These are phyloP conservation scores for Chloroceryle amazona DNA, from an alignment of 2,797 vertebrate species.

Conservation along the genomic window DNA sequence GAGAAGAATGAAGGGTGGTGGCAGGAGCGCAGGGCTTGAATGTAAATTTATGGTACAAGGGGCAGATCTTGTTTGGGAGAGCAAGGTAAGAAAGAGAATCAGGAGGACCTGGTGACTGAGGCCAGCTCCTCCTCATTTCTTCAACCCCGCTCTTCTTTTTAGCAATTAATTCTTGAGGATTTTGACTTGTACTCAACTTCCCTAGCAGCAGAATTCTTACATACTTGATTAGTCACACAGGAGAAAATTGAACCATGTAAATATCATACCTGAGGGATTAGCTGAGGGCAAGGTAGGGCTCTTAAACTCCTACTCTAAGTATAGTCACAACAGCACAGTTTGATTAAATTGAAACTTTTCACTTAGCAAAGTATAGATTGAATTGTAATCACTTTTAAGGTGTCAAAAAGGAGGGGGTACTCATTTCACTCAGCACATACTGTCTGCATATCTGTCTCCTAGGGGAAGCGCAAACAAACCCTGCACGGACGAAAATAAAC, in stretches of 20 bases:
- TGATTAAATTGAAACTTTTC: conserved; percentile 59
- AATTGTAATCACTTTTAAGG: conserved; percentile 43
- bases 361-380: conserved; percentile 24
- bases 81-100: background rate
- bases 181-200: conserved; percentile 36
- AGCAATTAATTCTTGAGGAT: background rate
- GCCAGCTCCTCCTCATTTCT: background rate
- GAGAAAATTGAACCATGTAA: conserved; percentile 61
- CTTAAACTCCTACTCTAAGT: conserved; percentile 35
- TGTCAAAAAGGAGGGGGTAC: background rate
- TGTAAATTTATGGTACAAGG: background rate
- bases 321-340: conserved; percentile 40
- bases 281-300: conserved; percentile 48
- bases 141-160: background rate
- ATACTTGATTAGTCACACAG: conserved; percentile 61
- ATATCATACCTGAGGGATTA: conserved; percentile 48
- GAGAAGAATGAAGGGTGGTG: background rate
- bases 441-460: background rate
- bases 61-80: background rate
- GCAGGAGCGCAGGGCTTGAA: background rate
- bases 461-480: background rate
- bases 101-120: background rate
- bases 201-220: conserved; percentile 47
- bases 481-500: background rate
- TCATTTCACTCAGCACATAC: background rate